Conservation (phyloP, 2,888 invertebrate species). For the Sphinx pinastri region DNA sequence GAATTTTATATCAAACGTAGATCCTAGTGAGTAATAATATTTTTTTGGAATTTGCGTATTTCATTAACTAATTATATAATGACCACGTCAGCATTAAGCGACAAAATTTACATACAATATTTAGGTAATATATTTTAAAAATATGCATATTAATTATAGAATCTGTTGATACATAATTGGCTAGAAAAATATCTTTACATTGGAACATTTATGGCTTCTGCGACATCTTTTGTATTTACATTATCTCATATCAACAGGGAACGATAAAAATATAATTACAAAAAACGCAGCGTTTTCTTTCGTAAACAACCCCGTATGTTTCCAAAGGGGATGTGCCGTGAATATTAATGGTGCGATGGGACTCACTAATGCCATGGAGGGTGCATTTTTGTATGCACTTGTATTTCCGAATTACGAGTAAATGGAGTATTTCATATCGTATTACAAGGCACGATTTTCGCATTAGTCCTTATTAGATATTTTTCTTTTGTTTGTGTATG, state of each 20-base stretch:
- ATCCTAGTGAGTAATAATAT: too few relatives aligned
- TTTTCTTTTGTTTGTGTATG: not conserved
- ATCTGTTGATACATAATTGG: too few relatives aligned
- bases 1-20: too few relatives aligned
- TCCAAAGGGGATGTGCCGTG: slow-evolving; percentile 44
- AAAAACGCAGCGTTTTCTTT: slow-evolving; percentile 6
- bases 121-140: too few relatives aligned
- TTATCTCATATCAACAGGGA: not conserved
- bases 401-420: slow-evolving; percentile 31
- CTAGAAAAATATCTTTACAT: too few relatives aligned
- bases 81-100: too few relatives aligned
- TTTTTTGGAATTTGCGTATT: too few relatives aligned
- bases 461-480: slow-evolving; percentile 1
- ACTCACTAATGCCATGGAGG: slow-evolving; percentile 62
- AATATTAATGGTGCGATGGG: slow-evolving; percentile 56
- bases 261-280: not conserved
- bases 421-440: slow-evolving; percentile 21
- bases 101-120: too few relatives aligned
- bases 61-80: too few relatives aligned
- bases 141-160: too few relatives aligned
- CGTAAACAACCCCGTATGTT: slow-evolving; percentile 44
- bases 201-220: too few relatives aligned
- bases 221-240: not conserved
- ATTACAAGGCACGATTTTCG: slow-evolving; percentile 23
- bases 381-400: slow-evolving; percentile 64